Base-by-base conservation (phyloP, 2,888 invertebrate genomes). In the Nomada goodeniana region DNA sequence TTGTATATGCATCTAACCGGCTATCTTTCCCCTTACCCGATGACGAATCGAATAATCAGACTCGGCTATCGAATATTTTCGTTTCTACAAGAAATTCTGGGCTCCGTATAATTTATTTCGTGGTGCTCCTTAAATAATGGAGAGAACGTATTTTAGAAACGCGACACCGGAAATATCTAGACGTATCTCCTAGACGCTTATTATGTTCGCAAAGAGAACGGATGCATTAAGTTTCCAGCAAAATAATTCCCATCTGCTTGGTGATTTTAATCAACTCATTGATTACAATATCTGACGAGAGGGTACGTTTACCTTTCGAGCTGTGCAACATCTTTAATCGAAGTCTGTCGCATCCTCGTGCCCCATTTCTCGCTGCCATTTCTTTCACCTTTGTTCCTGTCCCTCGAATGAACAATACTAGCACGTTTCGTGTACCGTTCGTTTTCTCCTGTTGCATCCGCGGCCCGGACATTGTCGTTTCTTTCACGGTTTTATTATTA, bases 21-120 rank as follows among this genome's bases (percentile, higher is more conserved):
- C 53, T 42, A 65, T 64, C 69, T 60, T 50, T 44, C 57, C 50
- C 52, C 55, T 57, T 61, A 42, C 67, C 76, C 82, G 86, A 88
- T 86, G 86, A 89, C 87, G 86, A 88, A 85, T 89, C 87, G 86
- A 86, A 89, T 90, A 89, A 90, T 88, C 87, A 81, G 85, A 84
- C 88, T 86, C 81, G 79, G 79, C 80, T 73, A 81, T 29, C 50
- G 29, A 7, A 50, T 13, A 44, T 29, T 42, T 47, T 47, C 23
- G 52, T 68, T 36, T 60, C 18, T 26, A 2, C 42, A 20, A 47
- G 44, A 57, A 26, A n/a, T 57, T 47, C 13, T 52, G 2, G 1
- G 11, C 5, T 18, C 23, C 18, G 13, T 44, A 44, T 0, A 44
- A 61, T 36, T 60, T 60, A 60, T 18, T 42, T 47, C 15, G 47